phyloP scores from a whole-genome alignment of 2,113 vertebrate species.

The Spilogale gracilis region DNA sequence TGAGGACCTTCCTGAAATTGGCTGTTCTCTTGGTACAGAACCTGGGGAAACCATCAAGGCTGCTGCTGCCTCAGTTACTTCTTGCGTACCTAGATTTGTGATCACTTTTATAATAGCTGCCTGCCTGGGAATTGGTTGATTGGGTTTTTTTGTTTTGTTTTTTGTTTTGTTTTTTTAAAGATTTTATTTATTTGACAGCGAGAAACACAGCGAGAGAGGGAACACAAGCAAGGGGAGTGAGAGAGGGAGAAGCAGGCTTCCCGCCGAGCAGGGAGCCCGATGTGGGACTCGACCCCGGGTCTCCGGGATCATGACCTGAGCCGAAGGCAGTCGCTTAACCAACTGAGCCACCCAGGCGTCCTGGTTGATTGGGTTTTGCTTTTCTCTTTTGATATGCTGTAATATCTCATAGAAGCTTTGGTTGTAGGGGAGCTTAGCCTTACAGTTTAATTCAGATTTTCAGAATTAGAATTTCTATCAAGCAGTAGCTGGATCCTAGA shows the following conservation, averaged over 20 bases:
- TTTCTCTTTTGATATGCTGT: constrained; percentile 13
- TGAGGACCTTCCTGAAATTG: background rate
- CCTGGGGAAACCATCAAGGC: background rate
- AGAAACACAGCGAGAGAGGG: no score
- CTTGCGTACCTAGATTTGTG: background rate
- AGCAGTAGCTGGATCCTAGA: background rate
- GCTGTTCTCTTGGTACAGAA: background rate
- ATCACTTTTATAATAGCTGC: background rate
- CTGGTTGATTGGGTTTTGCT: background rate
- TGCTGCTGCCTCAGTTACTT: background rate
- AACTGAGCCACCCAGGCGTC: no score
- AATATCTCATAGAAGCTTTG: background rate
- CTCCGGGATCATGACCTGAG: no score
- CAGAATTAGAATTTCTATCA: background rate
- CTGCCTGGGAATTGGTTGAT: background rate
- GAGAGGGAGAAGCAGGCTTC: no score
- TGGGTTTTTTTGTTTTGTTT: background rate
- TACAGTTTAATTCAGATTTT: constrained; percentile 20
- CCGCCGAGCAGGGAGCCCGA: no score
- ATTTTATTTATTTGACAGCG: no score
- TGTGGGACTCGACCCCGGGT: no score
- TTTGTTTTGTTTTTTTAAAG: background rate
- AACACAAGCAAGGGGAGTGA: no score
- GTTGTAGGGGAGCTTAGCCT: background rate
- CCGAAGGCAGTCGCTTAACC: no score